Evolutionary conservation across 2,888 invertebrate genomes (phyloP), one percentile per base, ranked within the genome.

Genomic region (Myopa tessellatipennis): DNA sequence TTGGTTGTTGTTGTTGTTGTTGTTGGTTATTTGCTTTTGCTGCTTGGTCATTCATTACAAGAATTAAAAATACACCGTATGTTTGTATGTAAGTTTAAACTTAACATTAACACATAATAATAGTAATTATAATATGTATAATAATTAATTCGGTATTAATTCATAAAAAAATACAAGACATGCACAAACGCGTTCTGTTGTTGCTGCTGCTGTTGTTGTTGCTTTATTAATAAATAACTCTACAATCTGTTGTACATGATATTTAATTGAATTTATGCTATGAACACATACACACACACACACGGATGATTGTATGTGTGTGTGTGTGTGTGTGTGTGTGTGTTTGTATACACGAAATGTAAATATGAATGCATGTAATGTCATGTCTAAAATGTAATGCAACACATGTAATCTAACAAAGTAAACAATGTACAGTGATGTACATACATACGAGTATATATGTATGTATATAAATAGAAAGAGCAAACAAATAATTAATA

Each of bases 301-400:
- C 26, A 26, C 8, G 55, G 16, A 12, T 58, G 58, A n/a, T 1
- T 58, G 58, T 58, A 12, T 58, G 58, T 58, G n/a, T 4, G 14
- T 58, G 58, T 58, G 58, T 58, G 34, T 58, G 5, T 55, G n/a
- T 71, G 36, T 55, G 61, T 58, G 58, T 58, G 58, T 58, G 34
- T 58, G 5, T 55, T 3, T 71, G 36, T 55, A 40, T 36, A 18
- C n/a, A 60, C 7, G 58, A 40, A 60, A 14, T 16, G 79, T 60
- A 65, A 79, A 40, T 80, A 18, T 77, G 67, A 69, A 63, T 78
- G 78, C 74, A 60, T 79, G 61, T 77, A 18, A 58, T 58, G 58
- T 63, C 12, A 26, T 63, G 26, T 26, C 26, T 26, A 26, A 26
- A 26, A 26, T 26, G 26, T 26, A 26, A 26, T 26, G 26, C 26